Evolutionary conservation across 2,113 vertebrate species (phyloP), one percentile per base, ranked within the genome.

Genomic region (Rana temporaria): DNA sequence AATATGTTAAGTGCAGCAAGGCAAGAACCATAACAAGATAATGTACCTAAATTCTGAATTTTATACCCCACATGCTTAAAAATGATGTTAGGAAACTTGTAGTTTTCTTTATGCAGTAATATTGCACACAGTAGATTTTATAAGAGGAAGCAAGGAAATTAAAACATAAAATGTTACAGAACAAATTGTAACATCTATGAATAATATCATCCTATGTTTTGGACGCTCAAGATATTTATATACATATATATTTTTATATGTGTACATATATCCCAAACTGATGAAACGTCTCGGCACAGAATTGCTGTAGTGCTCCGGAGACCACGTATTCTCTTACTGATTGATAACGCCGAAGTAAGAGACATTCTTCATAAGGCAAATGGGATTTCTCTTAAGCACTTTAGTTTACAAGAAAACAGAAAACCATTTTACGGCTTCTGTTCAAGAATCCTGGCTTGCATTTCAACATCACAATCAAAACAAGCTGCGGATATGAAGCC

Each of bases 1-100:
- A 89, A 86, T 87, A 79, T 84, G 89, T 82, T 87, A 87, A 88
- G n/a, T n/a, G n/a, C 85, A 89, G 86, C 34, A 42, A 16, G 55
- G 53, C 26, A 74, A 74, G 19, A 63, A 38, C 56, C 34, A 32
- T 19, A 57, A 32, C 76, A 24, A 18, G 53, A 63, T 48, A 86
- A 87, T 86, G 87, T 88, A 85, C 80, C 84, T 86, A 89, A 90
- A 89, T 73, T 69, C 79, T 85, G 75, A 9, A 42, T 16, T 60
- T 68, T 91, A 88, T 81, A 78, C 65, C 63, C 79, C 30, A 72
- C 22, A 30, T 84, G 84, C 84, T 88, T 88, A 56, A 86, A 85
- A 85, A 65, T 67, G 62, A 85, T 59, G 78, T 87, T 88, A 86
- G 88, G 79, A 75, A 84, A 86, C 80, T 87, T 0, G 73, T 84